Conservation (phyloP, 2,797 vertebrate species). For the Notoglanidium macrostoma region DNA sequence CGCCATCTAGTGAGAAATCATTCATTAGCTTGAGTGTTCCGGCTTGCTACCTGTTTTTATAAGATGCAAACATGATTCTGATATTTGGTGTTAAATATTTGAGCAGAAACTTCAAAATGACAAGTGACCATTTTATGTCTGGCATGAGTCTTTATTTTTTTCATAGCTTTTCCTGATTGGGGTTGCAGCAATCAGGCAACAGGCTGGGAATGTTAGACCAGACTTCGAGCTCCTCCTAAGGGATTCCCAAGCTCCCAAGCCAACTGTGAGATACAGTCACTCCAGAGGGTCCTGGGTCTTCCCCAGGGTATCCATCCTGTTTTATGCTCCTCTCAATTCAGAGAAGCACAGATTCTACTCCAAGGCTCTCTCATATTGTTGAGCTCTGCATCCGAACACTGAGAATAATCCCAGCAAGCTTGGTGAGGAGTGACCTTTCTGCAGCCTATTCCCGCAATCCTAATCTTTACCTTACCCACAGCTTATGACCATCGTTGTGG, state of each 20-base stretch:
- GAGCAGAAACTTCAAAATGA: neutral
- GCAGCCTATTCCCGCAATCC: neutral
- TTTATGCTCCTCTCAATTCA: neutral
- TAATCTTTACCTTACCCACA: neutral
- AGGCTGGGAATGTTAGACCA: neutral
- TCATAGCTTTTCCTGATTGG: neutral
- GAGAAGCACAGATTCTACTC: neutral
- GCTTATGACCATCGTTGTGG: neutral
- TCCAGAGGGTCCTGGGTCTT: neutral
- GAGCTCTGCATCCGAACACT: neutral
- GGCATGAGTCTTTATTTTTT: neutral
- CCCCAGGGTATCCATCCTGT: neutral
- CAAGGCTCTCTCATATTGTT: neutral
- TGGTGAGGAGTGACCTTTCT: neutral
- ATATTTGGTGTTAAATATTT: neutral
- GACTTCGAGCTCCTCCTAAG: neutral
- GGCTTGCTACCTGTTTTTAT: neutral
- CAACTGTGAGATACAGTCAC: neutral
- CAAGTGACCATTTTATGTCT: too few relatives aligned
- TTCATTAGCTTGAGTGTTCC: neutral
- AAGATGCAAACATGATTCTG: neutral
- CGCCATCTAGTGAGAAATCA: constrained; percentile 52
- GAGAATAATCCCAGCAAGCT: neutral
- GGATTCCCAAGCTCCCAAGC: neutral
- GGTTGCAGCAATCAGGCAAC: neutral